Evolutionary conservation across 1,140 invertebrate genomes (phyloP), one percentile per base, ranked within the genome.

Genomic region (Ceratoteleas bidentatus): DNA sequence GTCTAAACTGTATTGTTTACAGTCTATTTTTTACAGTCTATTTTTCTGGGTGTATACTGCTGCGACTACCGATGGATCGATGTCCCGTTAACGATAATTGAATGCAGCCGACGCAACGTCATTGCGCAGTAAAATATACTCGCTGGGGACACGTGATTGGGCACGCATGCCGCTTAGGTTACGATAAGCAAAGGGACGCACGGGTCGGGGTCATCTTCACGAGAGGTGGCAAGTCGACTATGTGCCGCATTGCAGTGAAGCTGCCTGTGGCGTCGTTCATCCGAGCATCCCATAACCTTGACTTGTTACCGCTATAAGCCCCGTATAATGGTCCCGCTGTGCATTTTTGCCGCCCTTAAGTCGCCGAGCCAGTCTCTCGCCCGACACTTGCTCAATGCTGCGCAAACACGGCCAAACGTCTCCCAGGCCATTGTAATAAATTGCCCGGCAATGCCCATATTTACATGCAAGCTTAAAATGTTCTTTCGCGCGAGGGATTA

Each of bases 231-330:
- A 86, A 86, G 83, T 86, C 62, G 73, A 86, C 76, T 85, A 76
- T 84, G 68, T 86, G 74, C 84, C 86, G 86, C 86, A 87, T 84
- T 87, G 85, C 85, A 87, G 86, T 87, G 85, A 84, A 75, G 68
- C 82, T 77, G 64, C 76, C 79, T 76, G 75, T 76, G 70, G 83
- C 75, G 60, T 79, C 78, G 74, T 75, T 78, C 77, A 85, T 84
- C 79, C 77, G 69, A 11, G 43, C 76, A 78, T 85, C 76, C 79
- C 83, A 80, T 85, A 84, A 85, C 75, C 81, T 84, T 75, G 72
- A 83, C 75, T 82, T 74, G 62, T 53, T 82, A 78, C 79, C 60
- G 58, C 77, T 66, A 74, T 79, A 64, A 61, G 72, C 75, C 50
- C 13, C 52, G 56, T 66, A 72, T 85, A 85, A 85, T 86, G 73